Evolutionary conservation across 2,888 invertebrate species (phyloP).

Genomic region (Acanthosoma haemorrhoidale): DNA sequence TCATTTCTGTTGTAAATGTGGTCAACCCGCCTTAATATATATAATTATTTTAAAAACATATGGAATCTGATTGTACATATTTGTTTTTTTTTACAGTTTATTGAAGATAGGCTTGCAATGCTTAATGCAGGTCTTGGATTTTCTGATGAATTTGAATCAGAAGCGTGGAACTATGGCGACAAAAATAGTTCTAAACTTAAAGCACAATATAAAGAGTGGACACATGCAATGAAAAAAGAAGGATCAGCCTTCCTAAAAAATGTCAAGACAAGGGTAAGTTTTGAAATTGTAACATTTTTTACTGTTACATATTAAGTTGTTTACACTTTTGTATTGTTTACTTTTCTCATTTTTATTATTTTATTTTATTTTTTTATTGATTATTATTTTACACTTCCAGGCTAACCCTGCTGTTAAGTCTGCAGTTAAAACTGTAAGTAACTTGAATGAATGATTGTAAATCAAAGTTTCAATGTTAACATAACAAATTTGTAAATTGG

Average conservation of each 20-base stretch:
- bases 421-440: constrained; percentile 88
- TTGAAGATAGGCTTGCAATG: constrained; percentile 87
- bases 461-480: too few species aligned
- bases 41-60: neutral
- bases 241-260: constrained; percentile 79
- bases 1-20: too few species aligned
- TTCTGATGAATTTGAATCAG: constrained; percentile 91
- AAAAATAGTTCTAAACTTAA: constrained; percentile 59
- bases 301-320: neutral
- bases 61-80: neutral
- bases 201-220: constrained; percentile 75
- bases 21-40: too few species aligned
- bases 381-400: constrained; percentile 54
- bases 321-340: neutral
- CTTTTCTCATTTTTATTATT: constrained; percentile 11
- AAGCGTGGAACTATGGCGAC: constrained; percentile 67
- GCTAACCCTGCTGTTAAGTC: constrained; percentile 90
- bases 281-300: neutral
- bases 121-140: constrained; percentile 89
- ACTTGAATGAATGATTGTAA: too few species aligned
- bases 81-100: constrained; percentile 62
- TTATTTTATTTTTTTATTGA: constrained; percentile 33
- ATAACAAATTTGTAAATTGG: too few species aligned
- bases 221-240: constrained; percentile 69
- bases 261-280: constrained; percentile 75